Evolutionary conservation across 1,140 invertebrate genomes (phyloP).

Genomic region (Tenebrio molitor): DNA sequence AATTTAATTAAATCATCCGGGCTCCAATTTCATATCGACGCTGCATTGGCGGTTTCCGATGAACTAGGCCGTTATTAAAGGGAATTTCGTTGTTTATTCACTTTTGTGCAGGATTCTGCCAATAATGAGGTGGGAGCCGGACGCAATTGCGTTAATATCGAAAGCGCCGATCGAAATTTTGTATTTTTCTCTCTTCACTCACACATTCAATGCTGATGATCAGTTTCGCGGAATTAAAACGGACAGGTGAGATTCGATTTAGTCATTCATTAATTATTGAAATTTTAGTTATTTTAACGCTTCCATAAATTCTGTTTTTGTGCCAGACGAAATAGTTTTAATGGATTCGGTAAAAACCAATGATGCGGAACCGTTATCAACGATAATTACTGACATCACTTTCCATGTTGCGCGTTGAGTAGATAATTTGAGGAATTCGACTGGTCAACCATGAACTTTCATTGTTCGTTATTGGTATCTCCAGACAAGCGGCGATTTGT

Average conservation of each 20-base stretch:
- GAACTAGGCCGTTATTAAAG: background rate
- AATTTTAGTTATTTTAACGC: no score
- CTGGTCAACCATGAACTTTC: background rate
- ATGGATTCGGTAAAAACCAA: background rate
- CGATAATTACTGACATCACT: background rate
- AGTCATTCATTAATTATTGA: no score
- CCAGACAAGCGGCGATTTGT: background rate
- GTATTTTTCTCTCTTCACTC: no score
- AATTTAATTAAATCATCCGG: constrained; percentile 23
- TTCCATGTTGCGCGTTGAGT: background rate
- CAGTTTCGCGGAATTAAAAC: no score
- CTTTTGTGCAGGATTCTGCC: background rate
- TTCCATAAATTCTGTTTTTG: no score
- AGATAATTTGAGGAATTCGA: background rate
- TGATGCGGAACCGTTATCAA: background rate
- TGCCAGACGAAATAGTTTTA: no score
- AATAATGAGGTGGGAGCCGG: no score
- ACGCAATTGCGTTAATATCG: background rate
- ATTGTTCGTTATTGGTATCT: background rate
- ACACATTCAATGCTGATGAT: no score
- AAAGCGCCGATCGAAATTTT: no score
- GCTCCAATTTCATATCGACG: background rate
- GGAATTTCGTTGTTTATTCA: constrained; percentile 1
- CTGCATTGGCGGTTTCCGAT: constrained; percentile 6
- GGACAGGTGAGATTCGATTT: no score